Evolutionary conservation across 2,113 vertebrate genomes (phyloP).

Genomic region (Ochotona princeps): DNA sequence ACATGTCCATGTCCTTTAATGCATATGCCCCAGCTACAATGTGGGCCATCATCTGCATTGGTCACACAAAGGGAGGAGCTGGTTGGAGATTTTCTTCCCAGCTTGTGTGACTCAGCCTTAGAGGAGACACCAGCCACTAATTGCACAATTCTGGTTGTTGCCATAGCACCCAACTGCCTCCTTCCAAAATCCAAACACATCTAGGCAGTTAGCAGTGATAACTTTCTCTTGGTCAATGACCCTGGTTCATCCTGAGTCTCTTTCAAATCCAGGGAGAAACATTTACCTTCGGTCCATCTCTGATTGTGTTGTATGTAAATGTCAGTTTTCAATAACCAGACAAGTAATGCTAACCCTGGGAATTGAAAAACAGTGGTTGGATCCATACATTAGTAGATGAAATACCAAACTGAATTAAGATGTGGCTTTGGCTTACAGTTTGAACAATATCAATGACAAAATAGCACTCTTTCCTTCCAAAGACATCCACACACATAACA

Average conservation of each 20-base stretch:
- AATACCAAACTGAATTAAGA: background rate
- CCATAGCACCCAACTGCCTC: background rate
- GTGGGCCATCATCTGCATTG: too few species aligned
- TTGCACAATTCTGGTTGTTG: background rate
- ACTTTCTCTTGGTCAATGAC: background rate
- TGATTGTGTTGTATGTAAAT: accelerated
- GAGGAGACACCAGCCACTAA: background rate
- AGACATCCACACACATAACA: too few species aligned
- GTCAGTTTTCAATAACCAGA: background rate
- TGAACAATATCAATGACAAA: background rate
- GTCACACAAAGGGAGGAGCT: background rate
- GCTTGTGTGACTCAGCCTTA: background rate
- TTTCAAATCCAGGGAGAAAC: background rate
- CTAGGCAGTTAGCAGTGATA: background rate
- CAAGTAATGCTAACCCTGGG: background rate
- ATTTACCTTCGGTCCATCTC: background rate
- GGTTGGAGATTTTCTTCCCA: background rate
- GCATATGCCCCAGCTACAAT: accelerated
- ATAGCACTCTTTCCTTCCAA: too few species aligned
- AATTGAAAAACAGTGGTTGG: background rate
- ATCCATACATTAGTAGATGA: background rate
- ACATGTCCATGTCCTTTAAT: background rate
- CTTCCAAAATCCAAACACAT: background rate
- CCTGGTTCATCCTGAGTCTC: background rate
- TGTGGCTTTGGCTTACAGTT: background rate